Percentiles rank a stretch among this genome's conserved stretches.
phyloP scores from a whole-genome alignment of 2,113 vertebrate genomes.

The Eupsittula cactorum region DNA sequence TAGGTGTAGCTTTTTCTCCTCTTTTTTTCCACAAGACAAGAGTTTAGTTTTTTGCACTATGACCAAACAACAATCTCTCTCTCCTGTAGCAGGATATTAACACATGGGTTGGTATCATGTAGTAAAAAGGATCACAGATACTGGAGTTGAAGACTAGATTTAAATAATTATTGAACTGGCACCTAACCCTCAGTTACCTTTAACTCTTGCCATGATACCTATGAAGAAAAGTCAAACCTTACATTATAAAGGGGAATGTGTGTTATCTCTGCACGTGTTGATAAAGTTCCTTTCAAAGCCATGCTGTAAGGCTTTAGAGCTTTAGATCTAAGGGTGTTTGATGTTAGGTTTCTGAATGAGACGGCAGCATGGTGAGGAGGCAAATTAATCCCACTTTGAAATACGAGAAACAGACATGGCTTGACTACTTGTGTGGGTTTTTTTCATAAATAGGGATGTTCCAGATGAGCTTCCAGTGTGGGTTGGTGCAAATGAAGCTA shows the following conservation, averaged over 20 bases:
- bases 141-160: background rate
- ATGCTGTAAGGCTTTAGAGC: background rate
- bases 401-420: background rate
- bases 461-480: conserved; percentile 90
- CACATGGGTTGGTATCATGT: background rate
- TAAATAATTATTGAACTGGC: background rate
- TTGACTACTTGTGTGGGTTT: background rate
- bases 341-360: background rate
- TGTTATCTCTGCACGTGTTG: background rate
- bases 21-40: background rate
- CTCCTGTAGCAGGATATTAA: background rate
- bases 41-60: background rate
- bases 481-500: conserved; percentile 90
- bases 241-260: background rate
- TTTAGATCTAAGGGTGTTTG: background rate
- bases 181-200: background rate
- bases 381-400: background rate
- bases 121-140: background rate
- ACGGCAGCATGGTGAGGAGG: background rate
- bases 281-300: background rate
- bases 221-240: background rate
- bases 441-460: conserved; percentile 80
- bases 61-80: background rate
- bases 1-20: background rate
- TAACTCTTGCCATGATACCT: background rate